Conservation (phyloP, 2,797 vertebrate genomes). For the Lateolabrax maculatus region DNA sequence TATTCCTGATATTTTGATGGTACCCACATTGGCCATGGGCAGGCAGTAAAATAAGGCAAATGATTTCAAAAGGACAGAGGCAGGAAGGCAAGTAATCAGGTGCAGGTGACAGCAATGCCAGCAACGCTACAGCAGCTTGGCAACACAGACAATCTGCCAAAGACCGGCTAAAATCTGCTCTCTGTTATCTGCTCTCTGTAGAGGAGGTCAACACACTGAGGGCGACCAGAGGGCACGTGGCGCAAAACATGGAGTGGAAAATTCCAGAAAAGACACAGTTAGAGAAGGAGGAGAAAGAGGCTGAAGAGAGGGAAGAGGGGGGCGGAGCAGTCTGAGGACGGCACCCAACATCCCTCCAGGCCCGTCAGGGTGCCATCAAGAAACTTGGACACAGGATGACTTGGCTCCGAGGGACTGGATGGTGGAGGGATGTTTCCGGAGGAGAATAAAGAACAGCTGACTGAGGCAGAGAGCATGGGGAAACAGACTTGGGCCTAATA, state of each 20-base stretch:
- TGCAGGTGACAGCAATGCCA: slow-evolving; percentile 39
- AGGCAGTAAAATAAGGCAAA: slow-evolving; percentile 6
- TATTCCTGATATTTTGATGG: slow-evolving; percentile 7
- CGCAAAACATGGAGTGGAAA: slow-evolving; percentile 9
- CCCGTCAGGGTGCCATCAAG: neutral
- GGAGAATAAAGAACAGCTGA: neutral
- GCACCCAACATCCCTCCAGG: slow-evolving; percentile 4
- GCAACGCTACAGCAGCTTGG: slow-evolving; percentile 29
- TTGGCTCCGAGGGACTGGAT: slow-evolving; percentile 5
- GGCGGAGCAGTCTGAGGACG: neutral
- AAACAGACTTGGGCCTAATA: neutral
- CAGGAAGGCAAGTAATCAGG: slow-evolving; percentile 49
- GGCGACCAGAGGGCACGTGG: slow-evolving; percentile 2
- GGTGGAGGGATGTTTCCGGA: slow-evolving; percentile 4
- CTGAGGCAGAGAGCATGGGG: neutral
- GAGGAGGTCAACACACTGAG: slow-evolving; percentile 20
- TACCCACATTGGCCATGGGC: neutral
- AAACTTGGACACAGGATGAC: slow-evolving; percentile 3
- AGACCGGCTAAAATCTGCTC: slow-evolving; percentile 3
- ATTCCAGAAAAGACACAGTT: slow-evolving; percentile 13
- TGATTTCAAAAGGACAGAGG: neutral
- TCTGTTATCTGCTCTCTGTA: slow-evolving; percentile 26
- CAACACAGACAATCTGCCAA: slow-evolving; percentile 4
- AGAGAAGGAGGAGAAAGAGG: neutral
- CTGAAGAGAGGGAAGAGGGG: neutral